These are phyloP conservation scores for Nephila pilipes DNA, from an alignment of 1,140 invertebrate genomes.

Conservation along the genomic window DNA sequence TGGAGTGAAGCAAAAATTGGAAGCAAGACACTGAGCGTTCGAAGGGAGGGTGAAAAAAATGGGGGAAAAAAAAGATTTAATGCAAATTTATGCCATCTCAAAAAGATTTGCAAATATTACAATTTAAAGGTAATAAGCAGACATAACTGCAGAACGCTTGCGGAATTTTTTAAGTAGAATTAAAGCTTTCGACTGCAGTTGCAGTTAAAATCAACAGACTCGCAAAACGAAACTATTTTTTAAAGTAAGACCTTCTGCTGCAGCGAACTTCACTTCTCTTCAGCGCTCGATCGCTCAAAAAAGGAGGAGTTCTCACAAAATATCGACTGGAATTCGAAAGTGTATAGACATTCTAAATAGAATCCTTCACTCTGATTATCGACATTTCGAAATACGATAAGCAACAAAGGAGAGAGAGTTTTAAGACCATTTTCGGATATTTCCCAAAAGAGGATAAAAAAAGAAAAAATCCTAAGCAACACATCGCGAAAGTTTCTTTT, in stretches of 20 bases:
- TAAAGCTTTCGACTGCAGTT: background rate
- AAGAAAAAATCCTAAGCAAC: background rate
- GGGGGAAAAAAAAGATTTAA: too few species aligned
- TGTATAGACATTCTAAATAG: conserved; percentile 10
- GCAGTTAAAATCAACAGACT: background rate
- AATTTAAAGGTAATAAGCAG: too few species aligned
- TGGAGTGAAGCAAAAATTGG: too few species aligned
- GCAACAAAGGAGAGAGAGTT: conserved; percentile 1
- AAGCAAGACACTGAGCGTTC: too few species aligned
- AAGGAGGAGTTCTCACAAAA: background rate
- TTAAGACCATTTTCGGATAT: conserved; percentile 28
- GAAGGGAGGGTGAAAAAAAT: too few species aligned
- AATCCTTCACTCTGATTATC: conserved; percentile 30
- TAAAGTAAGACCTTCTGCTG: background rate
- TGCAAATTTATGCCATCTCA: too few species aligned
- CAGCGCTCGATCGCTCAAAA: background rate
- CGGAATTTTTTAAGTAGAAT: background rate
- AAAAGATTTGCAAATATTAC: too few species aligned
- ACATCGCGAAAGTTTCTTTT: background rate
- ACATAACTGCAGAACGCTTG: background rate
- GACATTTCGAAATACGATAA: conserved; percentile 28
- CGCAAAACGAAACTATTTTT: background rate
- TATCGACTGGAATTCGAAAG: conserved; percentile 13
- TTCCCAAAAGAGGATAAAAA: background rate
- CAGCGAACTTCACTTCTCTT: background rate